Evolutionary conservation across 2,888 invertebrate genomes (phyloP).

Genomic region (Blastobasis lacticolella): DNA sequence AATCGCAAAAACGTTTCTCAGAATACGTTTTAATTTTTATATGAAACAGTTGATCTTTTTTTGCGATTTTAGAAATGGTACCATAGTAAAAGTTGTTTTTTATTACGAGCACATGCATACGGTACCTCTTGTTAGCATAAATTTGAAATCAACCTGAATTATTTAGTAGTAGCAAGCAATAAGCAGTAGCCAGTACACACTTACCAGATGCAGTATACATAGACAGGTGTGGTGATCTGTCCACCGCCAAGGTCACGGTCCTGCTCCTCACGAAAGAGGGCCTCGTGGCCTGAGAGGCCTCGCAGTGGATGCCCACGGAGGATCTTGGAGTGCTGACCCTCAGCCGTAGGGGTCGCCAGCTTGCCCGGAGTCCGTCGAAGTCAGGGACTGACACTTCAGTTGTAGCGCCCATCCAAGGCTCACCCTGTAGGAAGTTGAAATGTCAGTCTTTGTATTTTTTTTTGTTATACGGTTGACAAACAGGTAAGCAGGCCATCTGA

Average conservation of each 20-base stretch:
- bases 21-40: too few species aligned
- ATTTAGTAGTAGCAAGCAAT: too few species aligned
- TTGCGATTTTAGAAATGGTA: too few species aligned
- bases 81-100: too few species aligned
- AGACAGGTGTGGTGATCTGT: constrained; percentile 56
- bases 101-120: too few species aligned
- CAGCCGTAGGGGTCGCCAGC: constrained; percentile 50
- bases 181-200: constrained; percentile 1
- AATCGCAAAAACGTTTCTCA: too few species aligned
- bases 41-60: too few species aligned
- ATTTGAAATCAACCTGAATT: too few species aligned
- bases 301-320: constrained; percentile 43
- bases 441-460: background rate
- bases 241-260: constrained; percentile 44
- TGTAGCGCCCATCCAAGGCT: constrained; percentile 52
- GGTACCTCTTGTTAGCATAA: too few species aligned
- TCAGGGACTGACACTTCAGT: constrained; percentile 48
- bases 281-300: constrained; percentile 54
- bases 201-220: constrained; percentile 62
- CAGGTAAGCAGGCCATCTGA: background rate
- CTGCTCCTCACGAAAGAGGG: constrained; percentile 41
- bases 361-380: constrained; percentile 46
- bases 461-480: background rate
- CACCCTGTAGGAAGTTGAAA: constrained; percentile 29
- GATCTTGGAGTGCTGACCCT: constrained; percentile 38